Evolutionary conservation across 2,797 vertebrate species (phyloP).

Genomic region (Halcyon smyrnensis): DNA sequence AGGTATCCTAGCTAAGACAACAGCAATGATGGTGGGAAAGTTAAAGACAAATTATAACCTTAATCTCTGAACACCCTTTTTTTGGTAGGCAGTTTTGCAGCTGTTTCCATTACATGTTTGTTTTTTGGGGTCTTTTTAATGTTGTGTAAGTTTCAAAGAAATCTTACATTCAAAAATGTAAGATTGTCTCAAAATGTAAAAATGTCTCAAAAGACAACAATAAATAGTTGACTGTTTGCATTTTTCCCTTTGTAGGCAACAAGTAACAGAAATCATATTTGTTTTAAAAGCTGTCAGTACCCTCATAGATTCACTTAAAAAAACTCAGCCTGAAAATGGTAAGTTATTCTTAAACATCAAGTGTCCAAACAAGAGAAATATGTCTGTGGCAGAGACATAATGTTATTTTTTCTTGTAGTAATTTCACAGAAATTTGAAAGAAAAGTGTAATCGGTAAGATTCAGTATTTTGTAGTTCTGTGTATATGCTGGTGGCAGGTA

Average conservation of each 20-base stretch:
- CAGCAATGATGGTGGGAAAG: background rate
- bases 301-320: constrained; percentile 99
- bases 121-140: background rate
- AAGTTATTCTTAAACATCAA: constrained; percentile 73
- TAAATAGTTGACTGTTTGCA: constrained; percentile 26
- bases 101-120: background rate
- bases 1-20: background rate
- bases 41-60: background rate
- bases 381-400: background rate
- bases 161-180: background rate
- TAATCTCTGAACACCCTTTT: background rate
- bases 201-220: background rate
- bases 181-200: no score
- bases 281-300: constrained; percentile 99
- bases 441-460: background rate
- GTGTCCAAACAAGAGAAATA: background rate
- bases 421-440: background rate
- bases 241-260: constrained; percentile 86
- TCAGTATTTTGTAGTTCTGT: background rate
- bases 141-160: background rate
- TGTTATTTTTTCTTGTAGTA: background rate
- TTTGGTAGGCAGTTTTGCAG: background rate
- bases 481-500: background rate
- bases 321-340: constrained; percentile 98
- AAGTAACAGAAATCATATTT: constrained; percentile 99